Evolutionary conservation across 2,113 vertebrate genomes (phyloP).

Genomic region (Phalacrocorax brasilianus): DNA sequence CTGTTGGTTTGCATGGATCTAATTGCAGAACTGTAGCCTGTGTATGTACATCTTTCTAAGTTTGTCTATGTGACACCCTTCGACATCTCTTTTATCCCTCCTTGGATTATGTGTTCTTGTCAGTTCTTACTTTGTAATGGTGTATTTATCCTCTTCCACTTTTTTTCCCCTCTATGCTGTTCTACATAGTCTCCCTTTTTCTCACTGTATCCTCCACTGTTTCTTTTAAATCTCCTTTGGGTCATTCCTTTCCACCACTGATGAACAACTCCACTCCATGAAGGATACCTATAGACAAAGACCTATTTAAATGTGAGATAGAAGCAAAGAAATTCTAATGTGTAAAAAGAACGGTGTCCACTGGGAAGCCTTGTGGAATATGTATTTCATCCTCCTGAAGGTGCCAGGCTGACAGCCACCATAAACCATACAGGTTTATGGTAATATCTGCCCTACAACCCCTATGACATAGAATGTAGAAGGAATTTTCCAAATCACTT

Average conservation of each 20-base stretch:
- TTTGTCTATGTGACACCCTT: background rate
- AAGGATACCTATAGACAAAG: background rate
- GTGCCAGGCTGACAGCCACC: background rate
- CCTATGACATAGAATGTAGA: background rate
- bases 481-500: background rate
- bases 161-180: accelerated
- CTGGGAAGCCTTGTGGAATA: background rate
- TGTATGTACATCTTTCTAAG: background rate
- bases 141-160: background rate
- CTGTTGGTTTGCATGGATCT: background rate
- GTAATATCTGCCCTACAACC: background rate
- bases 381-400: background rate
- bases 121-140: background rate
- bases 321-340: background rate
- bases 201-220: background rate
- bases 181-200: background rate
- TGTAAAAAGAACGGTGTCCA: background rate
- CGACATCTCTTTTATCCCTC: background rate
- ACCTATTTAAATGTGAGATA: background rate
- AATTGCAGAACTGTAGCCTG: background rate
- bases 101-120: background rate
- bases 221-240: background rate
- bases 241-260: background rate
- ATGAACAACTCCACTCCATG: background rate
- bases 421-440: background rate